phyloP scores from a whole-genome alignment of 2,888 invertebrate genomes.

The Melikaiella ostensackeni region DNA sequence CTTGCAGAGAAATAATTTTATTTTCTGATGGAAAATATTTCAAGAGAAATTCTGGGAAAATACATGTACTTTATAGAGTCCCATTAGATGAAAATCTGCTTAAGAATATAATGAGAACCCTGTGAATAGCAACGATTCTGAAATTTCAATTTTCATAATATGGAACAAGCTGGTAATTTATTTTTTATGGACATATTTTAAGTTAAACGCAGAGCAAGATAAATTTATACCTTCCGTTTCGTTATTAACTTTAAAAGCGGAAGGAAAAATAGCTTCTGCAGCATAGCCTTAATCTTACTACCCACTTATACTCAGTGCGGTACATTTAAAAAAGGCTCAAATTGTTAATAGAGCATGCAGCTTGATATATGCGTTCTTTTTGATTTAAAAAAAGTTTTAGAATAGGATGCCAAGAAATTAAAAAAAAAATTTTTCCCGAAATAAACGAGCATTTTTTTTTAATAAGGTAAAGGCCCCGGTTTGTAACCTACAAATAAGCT shows the following conservation, averaged over 20 bases:
- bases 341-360: too few relatives aligned
- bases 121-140: background rate
- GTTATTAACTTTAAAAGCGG: background rate
- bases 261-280: slow-evolving; percentile 12
- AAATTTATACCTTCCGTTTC: background rate
- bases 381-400: too few relatives aligned
- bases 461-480: too few relatives aligned
- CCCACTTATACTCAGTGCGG: background rate
- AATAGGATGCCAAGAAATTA: too few relatives aligned
- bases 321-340: background rate
- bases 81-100: slow-evolving; percentile 16
- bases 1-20: background rate
- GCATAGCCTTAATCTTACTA: slow-evolving; percentile 1
- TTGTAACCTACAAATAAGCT: too few relatives aligned
- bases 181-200: background rate
- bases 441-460: too few relatives aligned
- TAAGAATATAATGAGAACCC: background rate
- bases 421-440: too few relatives aligned
- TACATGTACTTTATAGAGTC: background rate
- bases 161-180: slow-evolving; percentile 11
- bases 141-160: slow-evolving; percentile 22
- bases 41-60: background rate
- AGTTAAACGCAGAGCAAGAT: background rate
- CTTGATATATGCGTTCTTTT: too few relatives aligned
- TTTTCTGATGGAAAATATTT: background rate